Conservation (phyloP, 2,797 vertebrate genomes). For the Otolemur crassicaudatus region DNA sequence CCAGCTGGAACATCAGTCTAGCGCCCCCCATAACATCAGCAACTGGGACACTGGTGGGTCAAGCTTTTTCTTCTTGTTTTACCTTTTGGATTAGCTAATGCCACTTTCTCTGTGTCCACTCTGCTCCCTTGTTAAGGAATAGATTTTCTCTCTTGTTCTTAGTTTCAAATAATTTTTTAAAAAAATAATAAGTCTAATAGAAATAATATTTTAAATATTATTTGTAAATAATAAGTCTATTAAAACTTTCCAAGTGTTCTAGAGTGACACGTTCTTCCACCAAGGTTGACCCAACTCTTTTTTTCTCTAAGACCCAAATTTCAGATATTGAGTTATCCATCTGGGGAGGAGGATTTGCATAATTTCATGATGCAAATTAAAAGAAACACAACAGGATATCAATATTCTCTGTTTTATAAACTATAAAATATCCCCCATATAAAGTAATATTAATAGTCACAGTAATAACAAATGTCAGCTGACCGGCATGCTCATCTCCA, state of each 20-base stretch:
- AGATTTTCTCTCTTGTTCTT: conserved; percentile 68
- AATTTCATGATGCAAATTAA: conserved; percentile 38
- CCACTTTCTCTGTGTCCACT: conserved; percentile 68
- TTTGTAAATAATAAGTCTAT: not conserved
- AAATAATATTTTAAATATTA: too few species aligned
- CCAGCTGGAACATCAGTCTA: conserved; percentile 99
- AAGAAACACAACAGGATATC: not conserved
- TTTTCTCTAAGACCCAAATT: conserved; percentile 44
- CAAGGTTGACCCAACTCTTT: not conserved
- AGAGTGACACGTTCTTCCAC: not conserved
- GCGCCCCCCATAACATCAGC: conserved; percentile 98
- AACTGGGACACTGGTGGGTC: conserved; percentile 97
- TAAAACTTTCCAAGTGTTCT: conserved; percentile 13
- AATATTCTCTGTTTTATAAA: conserved; percentile 25
- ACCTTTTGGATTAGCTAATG: conserved; percentile 76
- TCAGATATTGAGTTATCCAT: not conserved
- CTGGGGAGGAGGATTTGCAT: conserved; percentile 49
- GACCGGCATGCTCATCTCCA: not conserved
- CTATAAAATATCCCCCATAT: not conserved
- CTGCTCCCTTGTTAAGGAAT: conserved; percentile 34
- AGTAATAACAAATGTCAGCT: not conserved
- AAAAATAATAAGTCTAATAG: not conserved
- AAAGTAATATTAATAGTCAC: not conserved
- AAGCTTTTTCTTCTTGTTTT: conserved; percentile 85
- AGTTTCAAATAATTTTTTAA: conserved; percentile 26